Evolutionary conservation across 1,140 invertebrate genomes (phyloP).

Genomic region (Sweltsa coloradensis): DNA sequence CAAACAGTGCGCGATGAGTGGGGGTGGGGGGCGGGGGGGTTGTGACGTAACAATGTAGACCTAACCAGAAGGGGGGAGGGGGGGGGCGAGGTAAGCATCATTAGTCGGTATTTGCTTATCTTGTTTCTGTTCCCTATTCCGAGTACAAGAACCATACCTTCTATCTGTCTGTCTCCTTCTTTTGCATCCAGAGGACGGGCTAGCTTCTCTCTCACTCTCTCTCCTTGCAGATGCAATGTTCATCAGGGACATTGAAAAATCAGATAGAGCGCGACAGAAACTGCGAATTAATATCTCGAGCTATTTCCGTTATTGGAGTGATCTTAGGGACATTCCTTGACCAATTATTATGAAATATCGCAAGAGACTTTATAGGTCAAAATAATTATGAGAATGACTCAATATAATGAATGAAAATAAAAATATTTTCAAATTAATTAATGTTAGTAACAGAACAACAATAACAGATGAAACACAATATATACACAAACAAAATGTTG

Average conservation of each 20-base stretch:
- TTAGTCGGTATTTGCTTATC: conserved; percentile 12
- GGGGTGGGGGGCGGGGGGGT: neutral
- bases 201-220: neutral
- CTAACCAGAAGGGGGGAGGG: too few species aligned
- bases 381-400: too few species aligned
- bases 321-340: neutral
- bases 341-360: neutral
- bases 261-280: neutral
- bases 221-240: neutral
- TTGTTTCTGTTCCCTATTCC: too few species aligned
- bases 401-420: too few species aligned
- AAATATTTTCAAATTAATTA: too few species aligned
- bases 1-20: neutral
- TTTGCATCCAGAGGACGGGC: neutral
- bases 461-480: too few species aligned
- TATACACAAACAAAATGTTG: too few species aligned
- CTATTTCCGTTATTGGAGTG: neutral
- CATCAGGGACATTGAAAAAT: neutral
- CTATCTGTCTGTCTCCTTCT: neutral
- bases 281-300: neutral
- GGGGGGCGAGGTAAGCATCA: conserved; percentile 12
- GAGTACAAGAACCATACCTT: conserved; percentile 6
- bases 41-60: conserved; percentile 9
- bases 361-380: too few species aligned
- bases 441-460: too few species aligned